These are phyloP conservation scores for Tachuris rubrigastra DNA, from an alignment of 2,113 vertebrate species.

Conservation along the genomic window DNA sequence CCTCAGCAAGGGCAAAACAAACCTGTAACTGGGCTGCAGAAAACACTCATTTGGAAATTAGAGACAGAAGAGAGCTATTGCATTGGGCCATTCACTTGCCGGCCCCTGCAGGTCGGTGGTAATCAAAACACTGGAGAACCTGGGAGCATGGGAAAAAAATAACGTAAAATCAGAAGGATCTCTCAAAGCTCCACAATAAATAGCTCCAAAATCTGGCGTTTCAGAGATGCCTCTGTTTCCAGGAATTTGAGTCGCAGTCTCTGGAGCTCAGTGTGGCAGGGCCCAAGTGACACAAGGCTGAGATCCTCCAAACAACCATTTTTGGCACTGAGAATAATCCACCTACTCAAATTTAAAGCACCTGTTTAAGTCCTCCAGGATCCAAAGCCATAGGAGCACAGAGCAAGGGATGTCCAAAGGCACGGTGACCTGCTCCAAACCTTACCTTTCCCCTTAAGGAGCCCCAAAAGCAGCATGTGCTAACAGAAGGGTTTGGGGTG, in stretches of 20 bases:
- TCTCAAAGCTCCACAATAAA: neutral
- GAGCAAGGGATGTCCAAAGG: neutral
- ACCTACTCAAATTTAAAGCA: neutral
- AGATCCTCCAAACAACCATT: neutral
- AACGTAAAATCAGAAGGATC: neutral
- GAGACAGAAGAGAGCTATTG: neutral
- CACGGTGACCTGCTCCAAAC: neutral
- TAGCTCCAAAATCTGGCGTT: neutral
- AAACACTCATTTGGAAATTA: neutral
- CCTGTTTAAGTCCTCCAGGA: neutral
- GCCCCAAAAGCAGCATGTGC: accelerated
- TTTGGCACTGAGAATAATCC: neutral
- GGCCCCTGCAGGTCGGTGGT: accelerated
- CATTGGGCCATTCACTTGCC: neutral
- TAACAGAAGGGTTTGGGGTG: neutral
- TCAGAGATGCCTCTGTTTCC: neutral
- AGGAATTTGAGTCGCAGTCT: neutral
- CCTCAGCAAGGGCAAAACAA: neutral
- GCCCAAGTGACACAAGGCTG: accelerated
- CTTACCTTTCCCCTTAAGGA: neutral
- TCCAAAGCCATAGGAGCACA: neutral
- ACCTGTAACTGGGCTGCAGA: neutral
- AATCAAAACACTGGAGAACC: neutral
- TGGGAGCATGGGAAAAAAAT: accelerated
- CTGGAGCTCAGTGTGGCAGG: neutral